Conservation (phyloP, 2,113 vertebrate genomes). For the Halcyon senegalensis region DNA sequence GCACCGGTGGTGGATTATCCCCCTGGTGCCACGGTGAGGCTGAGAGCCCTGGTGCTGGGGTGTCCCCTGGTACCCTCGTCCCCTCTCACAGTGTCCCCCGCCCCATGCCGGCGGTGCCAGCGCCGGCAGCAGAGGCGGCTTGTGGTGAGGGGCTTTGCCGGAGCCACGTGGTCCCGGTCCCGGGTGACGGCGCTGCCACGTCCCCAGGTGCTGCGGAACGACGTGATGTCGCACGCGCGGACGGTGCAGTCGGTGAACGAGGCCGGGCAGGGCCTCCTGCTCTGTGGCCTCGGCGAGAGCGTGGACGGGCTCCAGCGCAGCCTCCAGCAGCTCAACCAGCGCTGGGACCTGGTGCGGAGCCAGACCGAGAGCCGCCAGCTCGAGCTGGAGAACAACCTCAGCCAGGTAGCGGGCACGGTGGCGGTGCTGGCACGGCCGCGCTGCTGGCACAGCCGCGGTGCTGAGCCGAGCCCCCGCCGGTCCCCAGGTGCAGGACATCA, state of each 20-base stretch:
- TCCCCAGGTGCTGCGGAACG: constrained; percentile 83
- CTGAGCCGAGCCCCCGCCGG: background rate
- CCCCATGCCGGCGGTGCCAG: background rate
- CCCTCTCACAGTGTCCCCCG: too few species aligned
- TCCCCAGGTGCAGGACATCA: constrained; percentile 85
- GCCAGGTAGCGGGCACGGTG: constrained; percentile 76
- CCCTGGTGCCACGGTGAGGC: too few species aligned
- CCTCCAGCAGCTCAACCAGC: constrained; percentile 80
- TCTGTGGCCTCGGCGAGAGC: constrained; percentile 73
- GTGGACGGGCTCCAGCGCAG: constrained; percentile 77
- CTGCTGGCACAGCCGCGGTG: background rate
- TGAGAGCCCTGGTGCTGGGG: too few species aligned
- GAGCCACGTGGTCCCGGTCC: background rate
- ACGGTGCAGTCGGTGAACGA: constrained; percentile 83
- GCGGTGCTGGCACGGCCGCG: too few species aligned
- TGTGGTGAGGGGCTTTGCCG: fast-evolving
- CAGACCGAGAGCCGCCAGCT: constrained; percentile 86
- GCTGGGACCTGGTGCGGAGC: constrained; percentile 85
- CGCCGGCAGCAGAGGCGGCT: background rate
- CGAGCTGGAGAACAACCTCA: constrained; percentile 86
- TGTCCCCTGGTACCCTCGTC: too few species aligned
- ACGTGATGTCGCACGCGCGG: constrained; percentile 84
- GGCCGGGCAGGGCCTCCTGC: constrained; percentile 80
- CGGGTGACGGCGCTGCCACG: fast-evolving
- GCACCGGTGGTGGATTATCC: too few species aligned